These are phyloP conservation scores for Elegia similella DNA, from an alignment of 2,888 invertebrate species.

Conservation along the genomic window DNA sequence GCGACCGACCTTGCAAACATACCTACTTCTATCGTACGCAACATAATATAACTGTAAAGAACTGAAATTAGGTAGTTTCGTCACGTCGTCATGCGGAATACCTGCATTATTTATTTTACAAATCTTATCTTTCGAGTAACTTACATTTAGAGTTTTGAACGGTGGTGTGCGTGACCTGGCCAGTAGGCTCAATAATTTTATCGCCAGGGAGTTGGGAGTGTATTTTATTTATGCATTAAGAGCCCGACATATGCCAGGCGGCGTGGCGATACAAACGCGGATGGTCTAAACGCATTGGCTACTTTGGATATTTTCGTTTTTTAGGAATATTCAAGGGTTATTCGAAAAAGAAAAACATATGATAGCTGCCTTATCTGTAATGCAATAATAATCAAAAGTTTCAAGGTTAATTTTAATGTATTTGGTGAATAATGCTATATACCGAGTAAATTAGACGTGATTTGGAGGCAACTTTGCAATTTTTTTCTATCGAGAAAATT, in stretches of 20 bases:
- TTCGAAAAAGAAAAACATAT: too few species aligned
- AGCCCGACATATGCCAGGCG: background rate
- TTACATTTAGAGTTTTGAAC: slow-evolving; percentile 16
- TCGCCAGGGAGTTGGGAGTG: slow-evolving; percentile 27
- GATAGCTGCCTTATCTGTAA: too few species aligned
- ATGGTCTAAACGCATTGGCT: too few species aligned
- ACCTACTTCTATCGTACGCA: slow-evolving; percentile 4
- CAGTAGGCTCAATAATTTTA: slow-evolving; percentile 38
- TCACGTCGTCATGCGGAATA: background rate
- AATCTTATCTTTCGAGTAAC: background rate
- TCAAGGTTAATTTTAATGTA: too few species aligned
- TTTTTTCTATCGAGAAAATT: too few species aligned
- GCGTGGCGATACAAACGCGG: too few species aligned
- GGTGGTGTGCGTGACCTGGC: slow-evolving; percentile 42
- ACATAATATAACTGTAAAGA: slow-evolving; percentile 22
- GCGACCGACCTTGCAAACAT: slow-evolving; percentile 65
- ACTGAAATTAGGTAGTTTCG: slow-evolving; percentile 26
- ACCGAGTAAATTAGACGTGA: too few species aligned
- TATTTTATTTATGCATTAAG: slow-evolving; percentile 35
- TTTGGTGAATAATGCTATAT: too few species aligned
- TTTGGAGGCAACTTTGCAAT: too few species aligned
- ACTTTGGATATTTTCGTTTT: too few species aligned
- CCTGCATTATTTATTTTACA: background rate
- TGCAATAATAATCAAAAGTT: too few species aligned
- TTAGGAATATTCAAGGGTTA: too few species aligned